These are phyloP conservation scores for Isaurus tuberculatus DNA, from an alignment of 92 coral and sea anemone genomes.

Conservation along the genomic window DNA sequence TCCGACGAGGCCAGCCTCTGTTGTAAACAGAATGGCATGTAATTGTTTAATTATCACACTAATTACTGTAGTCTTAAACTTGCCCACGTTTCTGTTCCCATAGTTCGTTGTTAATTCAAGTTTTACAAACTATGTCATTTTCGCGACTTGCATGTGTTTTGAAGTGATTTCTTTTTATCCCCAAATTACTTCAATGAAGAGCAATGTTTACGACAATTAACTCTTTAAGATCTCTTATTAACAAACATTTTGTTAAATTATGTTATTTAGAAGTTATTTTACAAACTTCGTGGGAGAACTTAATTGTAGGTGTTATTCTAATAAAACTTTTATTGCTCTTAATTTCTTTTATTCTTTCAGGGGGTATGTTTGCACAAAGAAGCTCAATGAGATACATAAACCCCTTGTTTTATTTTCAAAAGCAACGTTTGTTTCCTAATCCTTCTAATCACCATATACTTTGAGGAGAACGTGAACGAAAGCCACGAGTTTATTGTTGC, in stretches of 20 bases:
- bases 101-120: neutral
- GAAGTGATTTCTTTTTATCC: conserved; percentile 4
- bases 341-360: conserved; percentile 80
- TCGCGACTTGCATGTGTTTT: conserved; percentile 10
- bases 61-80: conserved; percentile 64
- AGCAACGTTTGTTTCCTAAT: conserved; percentile 45
- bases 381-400: conserved; percentile 67
- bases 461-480: neutral
- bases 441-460: conserved; percentile 16
- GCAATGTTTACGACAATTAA: conserved; percentile 44
- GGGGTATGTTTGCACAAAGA: conserved; percentile 84
- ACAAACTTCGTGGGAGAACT: conserved; percentile 90
- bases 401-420: conserved; percentile 63
- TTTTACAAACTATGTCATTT: conserved; percentile 4
- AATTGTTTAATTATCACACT: conserved; percentile 76
- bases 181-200: conserved; percentile 6
- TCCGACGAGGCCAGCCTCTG: conserved; percentile 63
- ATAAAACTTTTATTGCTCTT: conserved; percentile 67
- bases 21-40: conserved; percentile 58
- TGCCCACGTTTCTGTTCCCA: conserved; percentile 68
- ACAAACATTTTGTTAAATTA: conserved; percentile 62
- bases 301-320: conserved; percentile 63
- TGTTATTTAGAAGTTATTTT: conserved; percentile 55
- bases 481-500: neutral
- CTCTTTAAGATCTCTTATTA: conserved; percentile 55